Conservation (phyloP, 2,888 invertebrate species). For the Hipparchia sbordonii region DNA sequence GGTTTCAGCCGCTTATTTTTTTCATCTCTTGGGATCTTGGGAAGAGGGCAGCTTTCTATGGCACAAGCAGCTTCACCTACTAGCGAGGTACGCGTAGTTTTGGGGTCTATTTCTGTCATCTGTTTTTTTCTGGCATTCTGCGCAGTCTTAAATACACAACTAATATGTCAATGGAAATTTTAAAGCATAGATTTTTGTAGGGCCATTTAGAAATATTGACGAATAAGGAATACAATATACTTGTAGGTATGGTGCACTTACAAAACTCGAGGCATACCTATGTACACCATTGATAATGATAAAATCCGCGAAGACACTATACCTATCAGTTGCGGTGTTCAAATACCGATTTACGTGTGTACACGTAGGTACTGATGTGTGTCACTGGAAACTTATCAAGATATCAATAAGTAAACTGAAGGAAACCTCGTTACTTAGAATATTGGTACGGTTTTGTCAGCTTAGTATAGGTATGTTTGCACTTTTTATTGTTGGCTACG, state of each 20-base stretch:
- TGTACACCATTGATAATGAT: slow-evolving; percentile 45
- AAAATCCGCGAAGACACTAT: slow-evolving; percentile 55
- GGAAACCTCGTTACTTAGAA: slow-evolving; percentile 62
- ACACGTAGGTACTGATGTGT: slow-evolving; percentile 45
- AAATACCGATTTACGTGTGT: slow-evolving; percentile 49
- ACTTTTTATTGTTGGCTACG: slow-evolving; percentile 14
- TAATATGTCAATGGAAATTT: too few species aligned
- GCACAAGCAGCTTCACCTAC: too few species aligned
- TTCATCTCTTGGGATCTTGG: too few species aligned
- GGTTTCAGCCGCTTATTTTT: too few species aligned
- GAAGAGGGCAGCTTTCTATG: too few species aligned
- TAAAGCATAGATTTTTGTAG: too few species aligned
- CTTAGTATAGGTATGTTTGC: slow-evolving; percentile 23
- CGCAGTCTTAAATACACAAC: too few species aligned
- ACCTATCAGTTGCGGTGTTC: slow-evolving; percentile 47
- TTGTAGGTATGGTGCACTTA: neutral
- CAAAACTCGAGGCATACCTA: slow-evolving; percentile 25
- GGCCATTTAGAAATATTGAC: too few species aligned
- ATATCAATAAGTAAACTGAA: slow-evolving; percentile 72
- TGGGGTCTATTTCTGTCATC: too few species aligned
- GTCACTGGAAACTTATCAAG: slow-evolving; percentile 56
- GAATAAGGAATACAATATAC: too few species aligned
- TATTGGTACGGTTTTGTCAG: slow-evolving; percentile 46
- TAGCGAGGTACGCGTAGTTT: too few species aligned
- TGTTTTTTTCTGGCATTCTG: too few species aligned